A percentile compares a stretch with the other conserved stretches of the same genome.
phyloP scores from a whole-genome alignment of 2,797 vertebrate genomes.

The Thamnophis elegans region DNA sequence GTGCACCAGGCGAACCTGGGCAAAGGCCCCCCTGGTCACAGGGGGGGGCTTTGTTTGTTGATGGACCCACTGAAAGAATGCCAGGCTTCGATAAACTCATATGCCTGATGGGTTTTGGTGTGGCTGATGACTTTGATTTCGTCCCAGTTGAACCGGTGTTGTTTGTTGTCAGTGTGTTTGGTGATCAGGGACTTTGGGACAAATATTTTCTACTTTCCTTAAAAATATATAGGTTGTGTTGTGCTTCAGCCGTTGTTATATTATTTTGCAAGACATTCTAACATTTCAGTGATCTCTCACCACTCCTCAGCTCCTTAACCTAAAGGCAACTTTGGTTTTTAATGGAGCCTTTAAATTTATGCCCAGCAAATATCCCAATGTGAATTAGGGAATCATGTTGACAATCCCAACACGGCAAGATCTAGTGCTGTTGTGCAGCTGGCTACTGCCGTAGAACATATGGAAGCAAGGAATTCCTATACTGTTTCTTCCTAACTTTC shows the following conservation, averaged over 20 bases:
- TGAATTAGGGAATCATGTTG: not conserved
- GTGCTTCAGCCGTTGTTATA: not conserved
- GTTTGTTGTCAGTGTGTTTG: not conserved
- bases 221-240: not conserved
- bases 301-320: not conserved
- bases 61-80: not conserved
- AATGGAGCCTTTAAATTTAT: slow-evolving; percentile 12
- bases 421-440: slow-evolving; percentile 39
- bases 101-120: not conserved
- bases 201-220: not conserved
- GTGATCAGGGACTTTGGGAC: not conserved
- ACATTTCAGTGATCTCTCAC: not conserved
- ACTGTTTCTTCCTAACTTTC: slow-evolving; percentile 35
- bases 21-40: too few species aligned
- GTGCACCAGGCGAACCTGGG: too few species aligned
- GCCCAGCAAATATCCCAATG: not conserved
- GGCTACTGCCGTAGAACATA: slow-evolving; percentile 22
- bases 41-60: not conserved
- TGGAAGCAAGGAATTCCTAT: slow-evolving; percentile 38
- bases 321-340: not conserved
- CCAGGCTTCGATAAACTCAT: not conserved
- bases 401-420: not conserved
- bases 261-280: not conserved
- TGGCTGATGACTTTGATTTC: not conserved
- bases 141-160: not conserved